Conservation (phyloP, 2,888 invertebrate genomes). For the Eristalis tenax region DNA sequence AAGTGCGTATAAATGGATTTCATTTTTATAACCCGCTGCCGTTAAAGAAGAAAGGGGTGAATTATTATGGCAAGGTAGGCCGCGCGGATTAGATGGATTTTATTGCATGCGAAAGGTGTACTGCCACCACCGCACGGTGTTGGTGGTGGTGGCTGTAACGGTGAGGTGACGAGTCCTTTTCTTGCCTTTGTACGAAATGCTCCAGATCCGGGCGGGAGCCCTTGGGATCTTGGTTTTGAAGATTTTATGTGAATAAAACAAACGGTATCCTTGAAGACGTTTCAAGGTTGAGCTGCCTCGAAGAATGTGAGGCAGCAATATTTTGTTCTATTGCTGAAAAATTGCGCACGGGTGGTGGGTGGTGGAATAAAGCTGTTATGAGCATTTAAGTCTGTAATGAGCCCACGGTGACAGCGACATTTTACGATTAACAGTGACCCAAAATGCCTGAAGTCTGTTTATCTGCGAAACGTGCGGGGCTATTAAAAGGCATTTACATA, state of each 20-base stretch:
- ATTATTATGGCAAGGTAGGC: conserved; percentile 49
- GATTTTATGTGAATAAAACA: not conserved
- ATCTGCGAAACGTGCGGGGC: not conserved
- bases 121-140: not conserved
- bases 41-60: conserved; percentile 42
- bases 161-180: conserved; percentile 4
- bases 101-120: conserved; percentile 44
- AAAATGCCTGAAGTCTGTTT: not conserved
- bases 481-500: not conserved
- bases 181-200: not conserved
- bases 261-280: conserved; percentile 2
- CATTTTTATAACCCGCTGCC: conserved; percentile 52
- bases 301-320: not conserved
- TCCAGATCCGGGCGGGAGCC: not conserved
- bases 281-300: conserved; percentile 12
- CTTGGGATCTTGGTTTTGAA: not conserved
- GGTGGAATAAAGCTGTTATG: not conserved
- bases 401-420: not conserved
- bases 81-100: conserved; percentile 54
- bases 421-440: not conserved
- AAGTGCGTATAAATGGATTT: conserved; percentile 71
- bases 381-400: not conserved
- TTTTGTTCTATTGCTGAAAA: not conserved
- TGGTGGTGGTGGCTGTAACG: conserved; percentile 2
- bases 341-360: not conserved